Base-by-base conservation (phyloP, 2,113 vertebrate genomes). In the Melanerpes formicivorus region DNA sequence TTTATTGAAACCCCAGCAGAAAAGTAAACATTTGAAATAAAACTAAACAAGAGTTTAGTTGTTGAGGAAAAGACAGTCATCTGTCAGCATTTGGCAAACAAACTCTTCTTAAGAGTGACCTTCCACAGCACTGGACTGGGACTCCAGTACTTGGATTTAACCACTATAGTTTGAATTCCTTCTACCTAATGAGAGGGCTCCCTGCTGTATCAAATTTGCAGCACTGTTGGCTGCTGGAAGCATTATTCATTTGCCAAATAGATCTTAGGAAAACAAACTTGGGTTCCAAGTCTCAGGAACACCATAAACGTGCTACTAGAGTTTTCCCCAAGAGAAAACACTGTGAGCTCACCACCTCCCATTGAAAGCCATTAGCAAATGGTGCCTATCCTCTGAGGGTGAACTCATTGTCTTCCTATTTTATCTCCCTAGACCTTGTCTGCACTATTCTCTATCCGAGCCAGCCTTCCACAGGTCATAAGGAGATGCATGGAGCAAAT, bases 1-100 rank as follows among this genome's bases (percentile, higher is more conserved):
- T 93, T 95, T 91, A 93, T 91, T 91, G 95, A 91, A 96, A 90
- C 23, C 80, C 34, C 82, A 86, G 80, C 62, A 70, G 85, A 88
- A 93, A 76, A 91, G 91, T 95, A 96, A 96, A 96, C 96, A 96
- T 93, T 93, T 86, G 66, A 95, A 93, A 91, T 91, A 86, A 95
- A 95, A 63, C 91, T 95, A 94, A 96, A 95, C 94, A 96, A 93
- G 70, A 84, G 73, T 93, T 93, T 80, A 56, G 85, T 54, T 95
- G 87, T 86, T 76, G 87, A 93, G 77, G 55, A 75, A 94, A 66
- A 76, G 92, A 95, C 89, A 95, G 87, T 93, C 46, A 86, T 95
- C 77, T 59, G n/a, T 91, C 93, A 91, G 85, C 73, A 66, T 79
- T 63, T 81, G 90, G 90, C 74, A 83, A 91, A 91, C 60, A 83